Evolutionary conservation across 2,113 vertebrate species (phyloP), one percentile per base, ranked within the genome.

Genomic region (Poeciliopsis turrubarensis): DNA sequence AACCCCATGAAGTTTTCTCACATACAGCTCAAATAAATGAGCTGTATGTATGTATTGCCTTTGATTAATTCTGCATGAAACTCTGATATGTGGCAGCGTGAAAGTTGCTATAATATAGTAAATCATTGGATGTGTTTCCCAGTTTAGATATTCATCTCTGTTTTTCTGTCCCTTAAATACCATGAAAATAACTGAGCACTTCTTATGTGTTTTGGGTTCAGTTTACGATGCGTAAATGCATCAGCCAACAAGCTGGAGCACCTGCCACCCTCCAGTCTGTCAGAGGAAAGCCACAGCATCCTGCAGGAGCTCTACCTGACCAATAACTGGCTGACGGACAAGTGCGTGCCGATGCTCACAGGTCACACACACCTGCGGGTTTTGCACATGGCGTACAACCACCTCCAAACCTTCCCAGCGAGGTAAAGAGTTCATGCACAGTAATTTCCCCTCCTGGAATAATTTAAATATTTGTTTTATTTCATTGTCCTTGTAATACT

Each of bases 211-310:
- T 68, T 10, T 12, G 9, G n/a, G 78, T 73, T 44, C 91, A 99
- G 98, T 74, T 93, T 99, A 90, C 94, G 97, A 64, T 96, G 96
- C 77, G 92, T 99, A 77, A 99, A 99, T 25, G 97, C 95, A 11
- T 99, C 98, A 26, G 97, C 98, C 85, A 99, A 99, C 92, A 97
- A 96, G 87, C 93, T 99, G 90, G 98, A 99, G 94, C 96, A 84
- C 77, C 94, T 99, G 83, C 98, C 98, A 17, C 94, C 97, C 47
- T 97, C 97, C 87, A 96, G 95, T 22, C 93, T 96, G 68, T 98
- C 97, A 27, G 98, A 99, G 83, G 98, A 99, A 86, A 97, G 96
- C 27, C 94, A 86, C 79, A 99, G 98, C 89, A 92, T 96, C 89
- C 91, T 99, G 65, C 98, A 99, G 92, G 98, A 99, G 79, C 85